These are phyloP conservation scores for Lissonota sp. DNA, from an alignment of 2,888 invertebrate species.

Conservation along the genomic window DNA sequence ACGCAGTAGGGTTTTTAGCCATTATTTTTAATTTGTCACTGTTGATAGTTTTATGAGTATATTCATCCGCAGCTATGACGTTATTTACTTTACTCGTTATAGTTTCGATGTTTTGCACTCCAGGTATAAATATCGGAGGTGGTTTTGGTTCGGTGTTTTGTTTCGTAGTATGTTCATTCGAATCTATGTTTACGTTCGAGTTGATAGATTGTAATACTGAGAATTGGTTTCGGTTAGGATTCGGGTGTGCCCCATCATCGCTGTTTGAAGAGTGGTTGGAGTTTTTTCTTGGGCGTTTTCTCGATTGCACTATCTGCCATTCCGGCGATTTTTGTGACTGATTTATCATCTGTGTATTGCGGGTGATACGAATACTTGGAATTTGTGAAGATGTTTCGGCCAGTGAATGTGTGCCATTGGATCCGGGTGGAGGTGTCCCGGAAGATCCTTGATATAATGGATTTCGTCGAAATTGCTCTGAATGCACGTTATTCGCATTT, in stretches of 20 bases:
- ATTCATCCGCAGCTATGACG: neutral
- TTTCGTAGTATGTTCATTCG: neutral
- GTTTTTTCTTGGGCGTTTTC: too few species aligned
- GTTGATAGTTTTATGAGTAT: conserved; percentile 16
- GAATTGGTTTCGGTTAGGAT: too few species aligned
- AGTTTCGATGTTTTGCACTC: conserved; percentile 1
- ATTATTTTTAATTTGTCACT: conserved; percentile 18
- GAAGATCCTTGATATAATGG: neutral
- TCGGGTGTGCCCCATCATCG: too few species aligned
- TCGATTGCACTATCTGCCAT: too few species aligned
- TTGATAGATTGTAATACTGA: neutral
- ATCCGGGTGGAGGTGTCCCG: neutral
- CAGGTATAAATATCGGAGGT: conserved; percentile 21
- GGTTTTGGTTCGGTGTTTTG: conserved; percentile 23
- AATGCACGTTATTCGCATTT: conserved; percentile 1
- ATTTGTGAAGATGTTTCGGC: neutral
- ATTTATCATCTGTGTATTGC: neutral
- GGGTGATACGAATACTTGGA: neutral
- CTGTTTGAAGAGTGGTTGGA: too few species aligned
- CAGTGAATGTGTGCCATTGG: neutral
- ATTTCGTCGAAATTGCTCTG: neutral
- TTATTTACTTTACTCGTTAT: conserved; percentile 2
- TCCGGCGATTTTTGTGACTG: neutral
- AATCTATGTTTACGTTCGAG: neutral
- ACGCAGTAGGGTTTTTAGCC: conserved; percentile 1